Conservation (phyloP, 2,888 invertebrate genomes). For the Habroteleia sp. region DNA sequence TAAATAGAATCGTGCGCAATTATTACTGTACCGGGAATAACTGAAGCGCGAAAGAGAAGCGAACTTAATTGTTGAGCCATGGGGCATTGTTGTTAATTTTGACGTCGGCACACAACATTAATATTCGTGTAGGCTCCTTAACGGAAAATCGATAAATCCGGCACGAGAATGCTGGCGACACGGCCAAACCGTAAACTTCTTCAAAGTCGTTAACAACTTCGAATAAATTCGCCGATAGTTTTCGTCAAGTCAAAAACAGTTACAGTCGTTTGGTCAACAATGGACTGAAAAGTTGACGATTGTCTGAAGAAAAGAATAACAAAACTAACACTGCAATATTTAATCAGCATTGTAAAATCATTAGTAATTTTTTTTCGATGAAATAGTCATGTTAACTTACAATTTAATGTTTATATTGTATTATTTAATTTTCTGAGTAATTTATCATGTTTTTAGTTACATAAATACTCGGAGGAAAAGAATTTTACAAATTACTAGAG, state of each 20-base stretch:
- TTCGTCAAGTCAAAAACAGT: background rate
- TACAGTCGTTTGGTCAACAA: no score
- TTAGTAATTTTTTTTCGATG: no score
- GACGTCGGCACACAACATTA: slow-evolving; percentile 20
- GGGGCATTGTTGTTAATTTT: slow-evolving; percentile 20
- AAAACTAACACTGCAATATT: no score
- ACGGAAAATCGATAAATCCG: slow-evolving; percentile 62
- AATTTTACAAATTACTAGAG: no score
- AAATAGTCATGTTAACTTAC: no score
- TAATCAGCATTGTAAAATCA: no score
- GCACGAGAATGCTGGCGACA: slow-evolving; percentile 48
- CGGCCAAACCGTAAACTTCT: slow-evolving; percentile 33
- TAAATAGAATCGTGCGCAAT: slow-evolving; percentile 12
- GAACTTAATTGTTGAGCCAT: slow-evolving; percentile 13
- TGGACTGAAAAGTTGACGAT: slow-evolving; percentile 13
- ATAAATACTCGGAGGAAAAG: no score
- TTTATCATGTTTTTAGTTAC: no score
- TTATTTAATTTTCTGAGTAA: no score
- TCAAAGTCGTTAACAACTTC: slow-evolving; percentile 35
- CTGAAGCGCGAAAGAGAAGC: slow-evolving; percentile 21
- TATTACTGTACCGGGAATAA: slow-evolving; percentile 16
- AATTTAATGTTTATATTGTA: no score
- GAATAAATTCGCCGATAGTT: slow-evolving; percentile 24
- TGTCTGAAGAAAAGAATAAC: no score
- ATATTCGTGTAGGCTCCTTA: slow-evolving; percentile 26